Percentiles rank a stretch among this genome's conserved stretches.
phyloP scores from a whole-genome alignment of 2,888 invertebrate species.

The Falcaria lacertinaria region DNA sequence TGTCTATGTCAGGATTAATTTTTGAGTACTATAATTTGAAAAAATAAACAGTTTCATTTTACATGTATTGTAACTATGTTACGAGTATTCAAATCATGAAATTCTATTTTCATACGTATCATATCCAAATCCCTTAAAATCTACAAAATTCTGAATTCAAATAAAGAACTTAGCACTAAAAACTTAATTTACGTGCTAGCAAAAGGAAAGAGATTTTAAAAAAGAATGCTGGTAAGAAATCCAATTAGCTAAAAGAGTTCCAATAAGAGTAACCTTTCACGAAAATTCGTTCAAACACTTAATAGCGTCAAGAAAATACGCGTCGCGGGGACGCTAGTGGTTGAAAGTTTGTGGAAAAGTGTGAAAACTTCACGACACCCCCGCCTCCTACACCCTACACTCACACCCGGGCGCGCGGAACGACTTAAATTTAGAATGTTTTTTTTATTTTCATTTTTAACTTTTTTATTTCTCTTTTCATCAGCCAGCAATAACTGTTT shows the following conservation, averaged over 20 bases:
- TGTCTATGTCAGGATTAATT: too few relatives aligned
- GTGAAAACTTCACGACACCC: conserved; percentile 22
- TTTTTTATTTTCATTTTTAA: conserved; percentile 5
- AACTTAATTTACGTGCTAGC: too few relatives aligned
- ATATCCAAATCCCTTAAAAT: too few relatives aligned
- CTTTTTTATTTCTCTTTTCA: neutral
- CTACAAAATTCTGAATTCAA: too few relatives aligned
- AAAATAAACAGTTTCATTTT: too few relatives aligned
- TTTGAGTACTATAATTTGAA: too few relatives aligned
- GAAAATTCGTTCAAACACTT: conserved; percentile 35
- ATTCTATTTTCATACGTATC: too few relatives aligned
- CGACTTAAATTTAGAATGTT: conserved; percentile 25
- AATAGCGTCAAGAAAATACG: conserved; percentile 40
- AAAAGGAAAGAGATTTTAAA: too few relatives aligned
- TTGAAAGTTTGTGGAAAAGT: conserved; percentile 29
- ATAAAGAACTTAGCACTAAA: too few relatives aligned
- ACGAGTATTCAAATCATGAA: too few relatives aligned
- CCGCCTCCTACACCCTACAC: conserved; percentile 3
- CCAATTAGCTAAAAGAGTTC: conserved; percentile 22
- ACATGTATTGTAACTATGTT: too few relatives aligned
- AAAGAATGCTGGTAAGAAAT: conserved; percentile 12
- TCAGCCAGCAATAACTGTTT: neutral
- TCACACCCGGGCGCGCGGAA: conserved; percentile 4
- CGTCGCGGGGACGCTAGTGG: conserved; percentile 29
- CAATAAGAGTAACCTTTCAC: conserved; percentile 31